Evolutionary conservation across 2,797 vertebrate species (phyloP).

Genomic region (Rousettus madagascariensis): DNA sequence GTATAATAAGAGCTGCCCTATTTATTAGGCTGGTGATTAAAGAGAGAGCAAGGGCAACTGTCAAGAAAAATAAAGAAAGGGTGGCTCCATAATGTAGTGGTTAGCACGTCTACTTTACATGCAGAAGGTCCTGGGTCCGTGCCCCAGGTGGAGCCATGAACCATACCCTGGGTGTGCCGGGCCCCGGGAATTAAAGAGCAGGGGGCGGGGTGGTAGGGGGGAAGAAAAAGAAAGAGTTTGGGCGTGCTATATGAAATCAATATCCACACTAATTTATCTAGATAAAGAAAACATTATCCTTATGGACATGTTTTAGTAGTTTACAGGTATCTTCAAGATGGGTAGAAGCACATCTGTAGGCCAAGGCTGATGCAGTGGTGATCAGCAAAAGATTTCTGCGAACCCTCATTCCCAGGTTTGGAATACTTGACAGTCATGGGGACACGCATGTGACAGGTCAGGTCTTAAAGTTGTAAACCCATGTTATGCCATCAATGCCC

Average conservation of each 20-base stretch:
- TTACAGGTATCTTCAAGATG: background rate
- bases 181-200: too few relatives aligned
- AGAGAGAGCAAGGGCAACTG: background rate
- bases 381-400: background rate
- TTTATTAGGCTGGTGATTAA: background rate
- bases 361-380: background rate
- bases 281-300: background rate
- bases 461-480: background rate
- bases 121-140: too few relatives aligned
- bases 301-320: background rate
- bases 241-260: background rate
- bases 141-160: too few relatives aligned
- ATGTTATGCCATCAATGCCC: background rate
- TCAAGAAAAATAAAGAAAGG: background rate
- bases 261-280: conserved; percentile 7
- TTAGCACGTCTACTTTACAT: too few relatives aligned
- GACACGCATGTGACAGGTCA: background rate
- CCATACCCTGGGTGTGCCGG: too few relatives aligned
- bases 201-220: too few relatives aligned
- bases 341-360: background rate
- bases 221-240: too few relatives aligned
- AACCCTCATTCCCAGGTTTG: background rate
- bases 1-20: background rate
- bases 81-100: too few relatives aligned
- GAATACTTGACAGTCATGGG: background rate